phyloP scores from a whole-genome alignment of 1,140 invertebrate species.

The Zaprionus davidi region DNA sequence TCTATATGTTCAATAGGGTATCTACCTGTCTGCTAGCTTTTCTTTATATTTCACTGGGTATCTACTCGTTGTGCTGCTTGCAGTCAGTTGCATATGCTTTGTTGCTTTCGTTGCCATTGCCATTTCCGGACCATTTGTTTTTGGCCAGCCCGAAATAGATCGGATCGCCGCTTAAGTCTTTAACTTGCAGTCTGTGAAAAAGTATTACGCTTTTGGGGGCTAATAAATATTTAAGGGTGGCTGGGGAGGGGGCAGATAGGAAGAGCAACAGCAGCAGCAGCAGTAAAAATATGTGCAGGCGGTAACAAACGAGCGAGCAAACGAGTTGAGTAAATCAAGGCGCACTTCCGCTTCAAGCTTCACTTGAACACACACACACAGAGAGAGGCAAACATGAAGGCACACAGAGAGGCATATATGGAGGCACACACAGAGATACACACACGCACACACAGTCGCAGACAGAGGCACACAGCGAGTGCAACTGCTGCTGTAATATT shows the following conservation, averaged over 20 bases:
- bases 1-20: too few species aligned
- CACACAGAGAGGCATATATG: neutral
- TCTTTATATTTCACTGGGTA: neutral
- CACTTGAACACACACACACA: conserved; percentile 41
- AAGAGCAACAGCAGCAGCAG: neutral
- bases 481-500: conserved; percentile 36
- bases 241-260: neutral
- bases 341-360: conserved; percentile 76
- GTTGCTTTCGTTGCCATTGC: conserved; percentile 15
- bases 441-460: neutral
- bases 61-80: neutral
- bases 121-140: conserved; percentile 49
- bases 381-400: neutral
- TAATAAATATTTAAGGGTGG: conserved; percentile 57
- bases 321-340: conserved; percentile 82
- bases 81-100: neutral
- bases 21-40: neutral
- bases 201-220: conserved; percentile 43
- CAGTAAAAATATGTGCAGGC: conserved; percentile 65
- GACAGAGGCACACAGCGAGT: neutral
- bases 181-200: conserved; percentile 40
- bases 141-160: conserved; percentile 25
- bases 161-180: conserved; percentile 51
- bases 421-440: neutral
- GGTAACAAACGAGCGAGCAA: conserved; percentile 74